Base-by-base conservation (phyloP, 2,888 invertebrate genomes). In the Prenolepis imparis region DNA sequence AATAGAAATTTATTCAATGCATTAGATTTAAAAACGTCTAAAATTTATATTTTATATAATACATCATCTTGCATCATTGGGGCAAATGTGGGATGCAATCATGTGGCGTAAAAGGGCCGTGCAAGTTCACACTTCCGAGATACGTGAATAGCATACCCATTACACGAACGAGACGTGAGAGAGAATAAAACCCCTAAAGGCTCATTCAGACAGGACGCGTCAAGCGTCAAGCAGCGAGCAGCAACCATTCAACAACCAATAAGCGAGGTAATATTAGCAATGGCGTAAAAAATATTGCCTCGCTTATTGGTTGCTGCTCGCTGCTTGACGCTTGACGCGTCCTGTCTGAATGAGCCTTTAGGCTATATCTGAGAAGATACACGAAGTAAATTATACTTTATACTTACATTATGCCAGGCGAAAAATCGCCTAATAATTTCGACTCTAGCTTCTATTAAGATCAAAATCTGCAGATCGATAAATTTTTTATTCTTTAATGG, bases 91-190 rank as follows among this genome's bases (percentile, higher is more conserved):
- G 66, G 74, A 84, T 82, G 84, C 81, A 84, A 84, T 84, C 81
- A 61, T 57, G 66, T 48, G 70, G 84, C 64, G 64, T 84, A 73
- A 84, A 80, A 75, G 82, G 44, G 44, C 68, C 44, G 63, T 44
- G 75, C 68, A 55, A 82, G 75, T 68, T 84, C 84, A 82, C 84
- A 84, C 82, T 82, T 84, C 48, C 48, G 75, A 74, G 82, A 84
- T 84, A 84, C 82, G 75, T 84, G 75, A 84, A 82, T 82, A 36
- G 68, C 82, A 84, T 67, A 84, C 84, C 84, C 75, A 84, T 84
- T 84, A 84, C 66, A 15, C 63, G 68, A 68, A 63, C 44, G 55
- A 68, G 70, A 77, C 48, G 75, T 39, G 67, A 41, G 48, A 67
- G 77, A 52, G 77, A 81, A 61, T 63, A 61, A 64, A 6, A 55